Conservation (phyloP, 2,797 vertebrate genomes). For the Yasuhikotakia modesta region DNA sequence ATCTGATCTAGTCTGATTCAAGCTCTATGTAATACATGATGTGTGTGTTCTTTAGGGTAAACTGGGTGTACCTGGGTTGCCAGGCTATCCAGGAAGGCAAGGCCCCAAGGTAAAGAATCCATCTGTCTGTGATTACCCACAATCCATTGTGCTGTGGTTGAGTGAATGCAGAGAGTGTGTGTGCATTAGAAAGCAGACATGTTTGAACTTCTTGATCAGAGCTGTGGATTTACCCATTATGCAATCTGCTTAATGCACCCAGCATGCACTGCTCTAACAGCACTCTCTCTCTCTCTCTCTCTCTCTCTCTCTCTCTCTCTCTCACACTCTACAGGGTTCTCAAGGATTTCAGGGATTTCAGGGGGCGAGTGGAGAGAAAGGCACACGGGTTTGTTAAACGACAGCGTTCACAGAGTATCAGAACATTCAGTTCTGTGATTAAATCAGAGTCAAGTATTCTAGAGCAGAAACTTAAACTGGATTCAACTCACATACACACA, state of each 20-base stretch:
- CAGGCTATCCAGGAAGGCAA: conserved; percentile 95
- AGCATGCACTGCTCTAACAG: conserved; percentile 55
- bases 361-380: conserved; percentile 96
- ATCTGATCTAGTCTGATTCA: too few relatives aligned
- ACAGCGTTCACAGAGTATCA: too few relatives aligned
- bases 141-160: too few relatives aligned
- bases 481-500: conserved; percentile 24
- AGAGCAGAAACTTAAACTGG: too few relatives aligned
- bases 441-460: too few relatives aligned
- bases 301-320: conserved; percentile 45
- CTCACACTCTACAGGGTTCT: conserved; percentile 78
- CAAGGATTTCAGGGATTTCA: conserved; percentile 96
- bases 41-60: conserved; percentile 82
- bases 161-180: too few relatives aligned
- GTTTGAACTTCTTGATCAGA: conserved; percentile 76
- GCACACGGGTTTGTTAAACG: conserved; percentile 88
- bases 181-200: conserved; percentile 52
- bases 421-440: too few relatives aligned
- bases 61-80: conserved; percentile 94
- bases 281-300: conserved; percentile 55
- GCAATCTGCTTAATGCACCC: conserved; percentile 58
- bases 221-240: conserved; percentile 66
- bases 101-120: conserved; percentile 87
- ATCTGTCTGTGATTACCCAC: too few relatives aligned
- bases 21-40: conserved; percentile 9